Base-by-base conservation (phyloP, 2,113 vertebrate genomes). In the Zapus hudsonius region DNA sequence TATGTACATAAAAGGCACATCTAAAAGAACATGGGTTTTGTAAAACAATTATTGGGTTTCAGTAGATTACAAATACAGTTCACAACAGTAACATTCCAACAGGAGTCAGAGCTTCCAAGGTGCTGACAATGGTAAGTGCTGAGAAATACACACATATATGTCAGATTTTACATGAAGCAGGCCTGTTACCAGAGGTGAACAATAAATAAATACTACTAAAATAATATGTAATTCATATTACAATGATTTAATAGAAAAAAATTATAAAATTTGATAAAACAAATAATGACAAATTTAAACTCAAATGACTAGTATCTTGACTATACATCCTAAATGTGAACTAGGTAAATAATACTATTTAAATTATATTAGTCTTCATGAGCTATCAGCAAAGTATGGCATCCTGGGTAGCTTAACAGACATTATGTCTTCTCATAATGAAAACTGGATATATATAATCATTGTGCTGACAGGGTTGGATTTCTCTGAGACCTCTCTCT, bases 131-230 rank as follows among this genome's bases (percentile, higher is more conserved):
- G 38, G 9, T 44, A 7, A 23, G 17, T 27, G 55, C 3, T 38
- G 23, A 84, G 57, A 69, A 75, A 84, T 69, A 40, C 69, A 23
- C 9, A 36, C 84, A n/a, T 44, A 59, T 36, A 69, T 84, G 7
- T 57, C 55, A 55, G 59, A 57, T 3, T 76, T 75, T 29, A 7
- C 76, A 17, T 85, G 36, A 36, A 69, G 61, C 7, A 76, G 67
- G 8, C 29, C 40, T 63, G 13, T 42, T 78, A n/a, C 40, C 76
- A 57, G 57, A 17, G 4, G 36, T n/a, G n/a, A 27, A 66, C 74
- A 91, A 82, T 17, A 90, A 91, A 82, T 17, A 90, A 63, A 81
- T 31, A 31, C 13, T 11, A 47, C 11, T 83, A 52, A 90, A 64
- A 42, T 38, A 40, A 40, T 64, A 61, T 31, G 25, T 25, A 63